phyloP scores from a whole-genome alignment of 2,113 vertebrate genomes.

The Astur gentilis region DNA sequence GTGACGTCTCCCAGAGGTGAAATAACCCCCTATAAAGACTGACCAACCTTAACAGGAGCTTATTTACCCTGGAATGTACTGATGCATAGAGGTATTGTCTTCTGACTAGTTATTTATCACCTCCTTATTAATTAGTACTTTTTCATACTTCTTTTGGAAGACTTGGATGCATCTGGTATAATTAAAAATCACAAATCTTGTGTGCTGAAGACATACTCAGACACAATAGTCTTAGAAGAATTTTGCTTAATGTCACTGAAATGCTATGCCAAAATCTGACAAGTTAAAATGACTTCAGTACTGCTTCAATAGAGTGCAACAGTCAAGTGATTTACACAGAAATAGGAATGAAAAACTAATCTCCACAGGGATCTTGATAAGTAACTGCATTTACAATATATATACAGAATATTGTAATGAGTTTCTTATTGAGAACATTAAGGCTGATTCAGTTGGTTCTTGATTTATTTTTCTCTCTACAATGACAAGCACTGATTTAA shows the following conservation, averaged over 20 bases:
- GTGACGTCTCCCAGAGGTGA: not conserved
- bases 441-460: not conserved
- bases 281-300: not conserved
- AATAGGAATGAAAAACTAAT: not conserved
- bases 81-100: not conserved
- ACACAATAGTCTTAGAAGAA: not conserved
- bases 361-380: not conserved
- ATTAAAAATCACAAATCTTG: conserved; percentile 1
- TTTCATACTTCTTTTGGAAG: not conserved
- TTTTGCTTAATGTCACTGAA: not conserved
- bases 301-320: not conserved
- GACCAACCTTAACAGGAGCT: not conserved
- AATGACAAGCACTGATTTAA: not conserved
- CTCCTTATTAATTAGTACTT: not conserved
- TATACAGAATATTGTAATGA: not conserved
- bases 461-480: not conserved
- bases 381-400: not conserved
- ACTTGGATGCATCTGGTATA: not conserved
- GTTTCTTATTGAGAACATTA: not conserved
- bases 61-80: not conserved
- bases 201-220: not conserved
- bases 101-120: not conserved
- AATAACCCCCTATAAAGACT: not conserved
- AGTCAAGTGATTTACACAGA: not conserved
- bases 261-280: not conserved